Evolutionary conservation across 23 tunicate genomes (phyloP).

Genomic region (Styela clava): DNA sequence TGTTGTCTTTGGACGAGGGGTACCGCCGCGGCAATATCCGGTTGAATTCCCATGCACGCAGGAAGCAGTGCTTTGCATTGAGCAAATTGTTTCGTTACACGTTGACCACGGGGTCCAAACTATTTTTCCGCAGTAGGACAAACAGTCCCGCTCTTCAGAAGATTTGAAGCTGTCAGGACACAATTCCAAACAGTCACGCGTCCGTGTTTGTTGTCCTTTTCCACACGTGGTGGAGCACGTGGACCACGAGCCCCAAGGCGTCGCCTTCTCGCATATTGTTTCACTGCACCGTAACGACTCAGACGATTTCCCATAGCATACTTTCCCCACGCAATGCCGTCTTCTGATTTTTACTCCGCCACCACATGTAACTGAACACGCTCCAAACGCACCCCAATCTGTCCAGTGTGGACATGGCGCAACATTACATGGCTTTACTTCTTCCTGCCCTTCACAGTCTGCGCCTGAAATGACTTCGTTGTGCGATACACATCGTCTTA

Average conservation of each 20-base stretch:
- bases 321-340: constrained; percentile 34
- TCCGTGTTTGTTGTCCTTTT: constrained; percentile 5
- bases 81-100: constrained; percentile 8
- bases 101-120: constrained; percentile 24
- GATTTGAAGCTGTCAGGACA: neutral
- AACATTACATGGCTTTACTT: constrained; percentile 8
- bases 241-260: constrained; percentile 18
- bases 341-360: constrained; percentile 27
- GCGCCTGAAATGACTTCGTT: neutral
- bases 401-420: constrained; percentile 42
- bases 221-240: constrained; percentile 22
- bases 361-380: constrained; percentile 54
- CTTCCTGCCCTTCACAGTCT: constrained; percentile 2
- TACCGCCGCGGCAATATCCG: constrained; percentile 5
- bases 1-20: constrained; percentile 6
- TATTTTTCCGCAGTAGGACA: constrained; percentile 20
- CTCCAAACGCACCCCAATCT: constrained; percentile 35
- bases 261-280: neutral
- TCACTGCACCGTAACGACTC: constrained; percentile 2
- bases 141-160: constrained; percentile 4
- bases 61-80: constrained; percentile 16
- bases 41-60: constrained; percentile 2
- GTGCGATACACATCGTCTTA: constrained; percentile 15
- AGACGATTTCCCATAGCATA: constrained; percentile 1
- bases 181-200: neutral